Evolutionary conservation across 2,113 vertebrate genomes (phyloP), one percentile per base, ranked within the genome.

Genomic region (Macrotis lagotis): DNA sequence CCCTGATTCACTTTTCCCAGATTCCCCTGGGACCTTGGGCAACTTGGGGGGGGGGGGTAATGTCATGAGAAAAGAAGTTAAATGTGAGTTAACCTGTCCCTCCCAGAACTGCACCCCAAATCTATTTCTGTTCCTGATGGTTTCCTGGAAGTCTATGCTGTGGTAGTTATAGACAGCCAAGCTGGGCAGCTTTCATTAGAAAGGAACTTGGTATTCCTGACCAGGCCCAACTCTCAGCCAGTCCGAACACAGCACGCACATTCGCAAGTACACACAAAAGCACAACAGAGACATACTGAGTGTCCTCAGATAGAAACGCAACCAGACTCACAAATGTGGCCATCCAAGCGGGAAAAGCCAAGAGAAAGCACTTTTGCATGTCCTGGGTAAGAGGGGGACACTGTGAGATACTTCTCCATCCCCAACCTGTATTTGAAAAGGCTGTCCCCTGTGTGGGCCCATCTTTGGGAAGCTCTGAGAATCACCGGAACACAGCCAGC

Each of bases 141-240:
- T 74, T 37, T 37, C 90, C 50, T 22, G 59, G 90, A 24, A 59
- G 48, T 55, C 51, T 51, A 96, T 90, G 1, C 47, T 37, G 0
- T 94, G 10, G 0, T 28, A 50, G 66, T 44, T 59, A 48, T 88
- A 95, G 89, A 89, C 94, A 66, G 26, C 28, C 37, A 88, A 14
- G 6, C 0, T 51, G 90, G 95, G 49, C 91, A 92, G 96, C 50
- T 25, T 0, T 55, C 52, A 0, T 10, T 37, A 0, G 0, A 52
- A 92, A 25, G 31, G 8, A 53, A 95, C 91, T 49, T 95, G 93
- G 9, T 90, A 53, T 47, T 96, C 89, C 88, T 74, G 92, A 52
- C 59, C 92, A 91, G 52, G 28, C 51, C 92, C 90, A 22, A 12
- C 83, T 90, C 44, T 83, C 92, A 95, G 88, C 89, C 94, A 91